Percentiles rank a stretch among this genome's conserved stretches.
These are phyloP conservation scores for Sericinus montela DNA, from an alignment of 2,888 invertebrate genomes.

Conservation along the genomic window DNA sequence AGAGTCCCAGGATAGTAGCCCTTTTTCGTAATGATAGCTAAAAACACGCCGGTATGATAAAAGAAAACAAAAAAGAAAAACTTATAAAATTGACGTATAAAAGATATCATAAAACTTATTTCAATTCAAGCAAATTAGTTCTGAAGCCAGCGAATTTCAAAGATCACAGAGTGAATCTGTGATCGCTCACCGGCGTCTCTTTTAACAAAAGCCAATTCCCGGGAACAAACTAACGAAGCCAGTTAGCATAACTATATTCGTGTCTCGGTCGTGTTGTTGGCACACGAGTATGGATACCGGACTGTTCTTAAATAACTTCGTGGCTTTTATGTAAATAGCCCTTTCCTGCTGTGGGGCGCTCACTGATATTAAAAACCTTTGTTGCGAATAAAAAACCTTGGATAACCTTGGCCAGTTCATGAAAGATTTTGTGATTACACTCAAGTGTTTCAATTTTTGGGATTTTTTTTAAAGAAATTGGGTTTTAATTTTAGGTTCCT, in stretches of 20 bases:
- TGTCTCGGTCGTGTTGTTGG: slow-evolving; percentile 41
- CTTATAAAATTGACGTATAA: too few species aligned
- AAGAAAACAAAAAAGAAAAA: too few species aligned
- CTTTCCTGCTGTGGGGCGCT: slow-evolving; percentile 58
- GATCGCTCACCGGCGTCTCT: slow-evolving; percentile 48
- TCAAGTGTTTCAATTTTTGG: too few species aligned
- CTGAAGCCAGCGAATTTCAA: slow-evolving; percentile 34
- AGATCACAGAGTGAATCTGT: slow-evolving; percentile 57
- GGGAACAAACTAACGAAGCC: slow-evolving; percentile 76
- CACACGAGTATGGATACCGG: slow-evolving; percentile 48
- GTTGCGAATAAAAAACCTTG: slow-evolving; percentile 41
- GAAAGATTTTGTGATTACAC: slow-evolving; percentile 18
- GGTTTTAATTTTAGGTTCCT: too few species aligned
- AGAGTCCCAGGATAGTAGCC: too few species aligned
- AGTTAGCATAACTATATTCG: slow-evolving; percentile 77
- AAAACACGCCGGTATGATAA: too few species aligned
- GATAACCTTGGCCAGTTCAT: slow-evolving; percentile 43
- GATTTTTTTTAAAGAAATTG: too few species aligned
- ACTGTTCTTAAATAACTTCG: slow-evolving; percentile 66
- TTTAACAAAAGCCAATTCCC: slow-evolving; percentile 67
- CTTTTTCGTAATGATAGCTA: too few species aligned
- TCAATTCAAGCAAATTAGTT: slow-evolving; percentile 52
- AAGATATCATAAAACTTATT: slow-evolving; percentile 22
- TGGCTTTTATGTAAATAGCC: slow-evolving; percentile 71
- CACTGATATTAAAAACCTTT: slow-evolving; percentile 74